Percentiles rank a stretch among this genome's conserved stretches.
Conservation (phyloP, 1,140 invertebrate species). For the Oppia nitens region DNA sequence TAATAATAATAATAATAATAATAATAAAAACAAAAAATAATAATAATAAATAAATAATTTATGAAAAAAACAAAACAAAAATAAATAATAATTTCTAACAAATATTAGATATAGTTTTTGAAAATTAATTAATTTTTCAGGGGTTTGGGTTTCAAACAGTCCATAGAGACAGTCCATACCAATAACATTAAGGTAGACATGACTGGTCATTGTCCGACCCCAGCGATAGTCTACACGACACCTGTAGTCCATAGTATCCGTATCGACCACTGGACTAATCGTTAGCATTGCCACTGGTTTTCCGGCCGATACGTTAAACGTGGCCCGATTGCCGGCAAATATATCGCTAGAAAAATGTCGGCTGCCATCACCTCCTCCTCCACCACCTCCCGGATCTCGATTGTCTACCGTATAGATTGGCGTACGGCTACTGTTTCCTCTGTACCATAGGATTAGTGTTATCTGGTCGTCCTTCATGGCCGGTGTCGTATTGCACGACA, state of each 20-base stretch:
- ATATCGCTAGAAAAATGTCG: slow-evolving; percentile 19
- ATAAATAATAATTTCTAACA: neutral
- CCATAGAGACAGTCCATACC: slow-evolving; percentile 37
- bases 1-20: neutral
- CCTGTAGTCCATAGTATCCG: slow-evolving; percentile 20
- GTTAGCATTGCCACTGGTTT: neutral
- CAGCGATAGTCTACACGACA: slow-evolving; percentile 52
- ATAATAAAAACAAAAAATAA: neutral
- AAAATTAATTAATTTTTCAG: too few species aligned
- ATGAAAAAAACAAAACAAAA: neutral
- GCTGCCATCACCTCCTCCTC: neutral
- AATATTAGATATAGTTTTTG: neutral
- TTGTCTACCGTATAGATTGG: slow-evolving; percentile 21
- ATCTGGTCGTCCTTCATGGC: slow-evolving; percentile 50
- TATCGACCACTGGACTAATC: slow-evolving; percentile 10
- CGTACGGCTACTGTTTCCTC: slow-evolving; percentile 32
- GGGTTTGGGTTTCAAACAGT: too few species aligned
- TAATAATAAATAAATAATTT: neutral
- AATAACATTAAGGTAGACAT: slow-evolving; percentile 57
- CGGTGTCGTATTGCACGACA: slow-evolving; percentile 45
- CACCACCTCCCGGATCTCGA: neutral
- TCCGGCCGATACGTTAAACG: neutral
- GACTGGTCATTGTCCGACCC: slow-evolving; percentile 59
- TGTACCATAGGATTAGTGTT: slow-evolving; percentile 66
- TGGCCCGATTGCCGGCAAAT: slow-evolving; percentile 6